Conservation (phyloP, 2,797 vertebrate species). For the Ciconia nigra region DNA sequence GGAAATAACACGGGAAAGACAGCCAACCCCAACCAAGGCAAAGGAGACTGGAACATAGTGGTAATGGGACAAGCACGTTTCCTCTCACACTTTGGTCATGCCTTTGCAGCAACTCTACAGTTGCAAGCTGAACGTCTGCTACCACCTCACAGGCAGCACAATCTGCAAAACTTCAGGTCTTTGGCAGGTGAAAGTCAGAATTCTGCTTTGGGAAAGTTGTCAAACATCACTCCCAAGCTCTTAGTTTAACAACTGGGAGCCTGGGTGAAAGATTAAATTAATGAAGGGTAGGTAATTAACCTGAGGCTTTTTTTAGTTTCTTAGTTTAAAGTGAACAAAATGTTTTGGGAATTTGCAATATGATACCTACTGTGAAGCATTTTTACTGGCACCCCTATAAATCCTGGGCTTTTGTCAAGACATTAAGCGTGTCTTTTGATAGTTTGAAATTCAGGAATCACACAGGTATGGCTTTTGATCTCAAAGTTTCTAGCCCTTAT, state of each 20-base stretch:
- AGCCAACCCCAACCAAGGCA: neutral
- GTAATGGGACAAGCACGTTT: accelerated
- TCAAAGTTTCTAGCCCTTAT: neutral
- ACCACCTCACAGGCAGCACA: neutral
- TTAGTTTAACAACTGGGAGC: neutral
- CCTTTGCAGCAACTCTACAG: neutral
- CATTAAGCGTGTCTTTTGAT: neutral
- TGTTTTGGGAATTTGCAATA: neutral
- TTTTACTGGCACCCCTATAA: neutral
- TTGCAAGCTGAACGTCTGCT: accelerated
- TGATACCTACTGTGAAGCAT: neutral
- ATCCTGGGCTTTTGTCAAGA: neutral
- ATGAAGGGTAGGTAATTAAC: neutral
- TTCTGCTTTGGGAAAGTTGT: neutral
- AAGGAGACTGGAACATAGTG: neutral
- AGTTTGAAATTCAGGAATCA: neutral
- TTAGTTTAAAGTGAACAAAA: neutral
- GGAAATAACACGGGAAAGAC: neutral
- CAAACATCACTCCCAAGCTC: neutral
- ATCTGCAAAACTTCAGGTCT: neutral
- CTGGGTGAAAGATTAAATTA: neutral
- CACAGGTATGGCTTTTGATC: neutral
- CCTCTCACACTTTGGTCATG: neutral
- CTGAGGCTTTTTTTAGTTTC: neutral
- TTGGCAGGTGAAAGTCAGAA: neutral